Evolutionary conservation across 1,140 invertebrate species (phyloP).

Genomic region (Kradibia gibbosae): DNA sequence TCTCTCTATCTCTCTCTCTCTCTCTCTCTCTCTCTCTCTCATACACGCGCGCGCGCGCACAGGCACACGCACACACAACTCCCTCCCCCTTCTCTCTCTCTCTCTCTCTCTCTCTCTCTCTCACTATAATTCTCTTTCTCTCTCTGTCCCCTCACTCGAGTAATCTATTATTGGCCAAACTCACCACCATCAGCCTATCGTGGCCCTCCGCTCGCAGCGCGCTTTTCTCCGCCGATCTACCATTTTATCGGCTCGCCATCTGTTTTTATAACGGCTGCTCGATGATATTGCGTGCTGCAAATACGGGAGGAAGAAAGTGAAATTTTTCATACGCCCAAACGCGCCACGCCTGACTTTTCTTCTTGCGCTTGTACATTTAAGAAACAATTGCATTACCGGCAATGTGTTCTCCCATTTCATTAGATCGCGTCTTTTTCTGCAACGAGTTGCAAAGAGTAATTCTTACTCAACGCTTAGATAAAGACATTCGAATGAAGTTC

Average conservation of each 20-base stretch:
- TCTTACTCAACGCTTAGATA: background rate
- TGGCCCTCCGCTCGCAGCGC: too few relatives aligned
- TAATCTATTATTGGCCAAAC: constrained; percentile 45
- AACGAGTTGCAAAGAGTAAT: background rate
- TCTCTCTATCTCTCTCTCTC: too few relatives aligned
- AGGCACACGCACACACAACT: too few relatives aligned
- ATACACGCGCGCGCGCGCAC: too few relatives aligned
- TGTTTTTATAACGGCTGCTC: constrained; percentile 48
- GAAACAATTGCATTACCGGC: background rate
- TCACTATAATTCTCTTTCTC: too few relatives aligned
- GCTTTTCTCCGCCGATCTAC: background rate
- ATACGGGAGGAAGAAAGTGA: background rate
- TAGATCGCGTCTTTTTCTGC: background rate
- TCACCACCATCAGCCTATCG: too few relatives aligned
- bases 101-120: too few relatives aligned
- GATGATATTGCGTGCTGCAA: background rate
- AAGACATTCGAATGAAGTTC: background rate
- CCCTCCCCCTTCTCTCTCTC: too few relatives aligned
- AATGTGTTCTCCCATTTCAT: background rate
- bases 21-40: too few relatives aligned
- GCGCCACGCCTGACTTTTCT: background rate
- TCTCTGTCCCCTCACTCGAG: constrained; percentile 29
- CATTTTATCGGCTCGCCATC: constrained; percentile 19
- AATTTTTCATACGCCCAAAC: background rate
- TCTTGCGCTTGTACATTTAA: background rate